Evolutionary conservation across 23 tunicate species (phyloP), one percentile per base, ranked within the genome.

Genomic region (Aplidium turbinatum): DNA sequence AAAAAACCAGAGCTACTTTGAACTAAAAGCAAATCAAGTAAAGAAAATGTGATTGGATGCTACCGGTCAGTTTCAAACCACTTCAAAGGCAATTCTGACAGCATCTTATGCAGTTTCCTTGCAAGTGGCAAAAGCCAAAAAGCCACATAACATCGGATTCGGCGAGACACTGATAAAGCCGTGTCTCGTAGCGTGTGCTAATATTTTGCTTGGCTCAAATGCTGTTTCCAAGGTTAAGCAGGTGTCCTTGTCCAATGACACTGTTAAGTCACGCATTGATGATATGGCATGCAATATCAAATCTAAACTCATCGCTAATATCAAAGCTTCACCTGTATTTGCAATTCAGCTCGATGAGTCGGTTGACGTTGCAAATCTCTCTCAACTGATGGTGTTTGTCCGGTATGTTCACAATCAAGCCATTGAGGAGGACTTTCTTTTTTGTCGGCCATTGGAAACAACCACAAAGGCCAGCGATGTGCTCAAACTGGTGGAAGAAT

Each of bases 201-300:
- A 28, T 53, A 23, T 75, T 75, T 67, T 75, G 73, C 80, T 75
- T 60, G 73, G 80, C 80, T 20, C 63, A 35, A 63, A 50, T 60
- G 80, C 73, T 9, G 36, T 6, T 36, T 60, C 68, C 16, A 60
- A 60, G n/a, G 31, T 26, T 13, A 29, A 60, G 36, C 30, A 64
- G 31, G 75, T 64, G 33, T 60, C 50, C 31, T 64, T 64, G 75
- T 75, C 80, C 52, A 75, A 75, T 34, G 33, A 75, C 70, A 75
- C 76, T 60, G 68, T 29, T 20, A 60, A 60, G 38, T 60, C 68
- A 36, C 68, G 38, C 68, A 60, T 60, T 20, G 68, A 19, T 18
- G 80, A 75, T 53, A 75, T 75, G 80, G 68, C 75, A 30, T 75
- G 39, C 53, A 75, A 75, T 53, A 75, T 75, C 75, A 75, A 75